These are phyloP conservation scores for Syngnathus scovelli DNA, from an alignment of 2,113 vertebrate genomes.

Conservation along the genomic window DNA sequence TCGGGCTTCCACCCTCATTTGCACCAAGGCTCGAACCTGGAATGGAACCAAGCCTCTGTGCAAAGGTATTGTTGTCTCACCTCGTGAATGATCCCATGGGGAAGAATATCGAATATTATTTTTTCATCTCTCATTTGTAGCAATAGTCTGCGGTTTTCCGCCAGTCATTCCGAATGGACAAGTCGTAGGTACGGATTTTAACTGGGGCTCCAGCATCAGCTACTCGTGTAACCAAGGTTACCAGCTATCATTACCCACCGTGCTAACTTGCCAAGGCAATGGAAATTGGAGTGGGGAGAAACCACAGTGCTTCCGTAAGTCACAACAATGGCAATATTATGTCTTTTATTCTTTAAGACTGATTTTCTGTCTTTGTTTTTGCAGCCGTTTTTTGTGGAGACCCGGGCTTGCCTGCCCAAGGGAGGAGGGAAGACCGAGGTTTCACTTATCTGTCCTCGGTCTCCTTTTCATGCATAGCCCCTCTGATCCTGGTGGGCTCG, in stretches of 20 bases:
- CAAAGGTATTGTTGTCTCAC: conserved; percentile 73
- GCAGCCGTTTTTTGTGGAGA: conserved; percentile 97
- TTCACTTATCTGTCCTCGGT: conserved; percentile 93
- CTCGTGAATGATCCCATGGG: neutral
- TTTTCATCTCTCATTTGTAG: conserved; percentile 50
- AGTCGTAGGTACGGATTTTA: conserved; percentile 86
- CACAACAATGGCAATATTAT: neutral
- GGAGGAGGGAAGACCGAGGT: conserved; percentile 85
- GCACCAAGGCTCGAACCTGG: conserved; percentile 96
- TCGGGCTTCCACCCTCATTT: conserved; percentile 80
- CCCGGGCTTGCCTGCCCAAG: conserved; percentile 83
- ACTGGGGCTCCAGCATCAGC: conserved; percentile 89
- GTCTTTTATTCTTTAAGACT: neutral
- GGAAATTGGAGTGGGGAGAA: conserved; percentile 92
- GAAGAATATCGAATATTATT: neutral
- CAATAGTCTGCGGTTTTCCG: conserved; percentile 82
- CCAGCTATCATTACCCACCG: conserved; percentile 88
- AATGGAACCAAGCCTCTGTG: conserved; percentile 89
- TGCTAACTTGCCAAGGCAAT: conserved; percentile 89
- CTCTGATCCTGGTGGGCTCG: conserved; percentile 88
- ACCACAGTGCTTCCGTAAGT: conserved; percentile 97
- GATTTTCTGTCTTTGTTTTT: conserved; percentile 10
- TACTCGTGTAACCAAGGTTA: conserved; percentile 92
- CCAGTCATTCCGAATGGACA: conserved; percentile 86
- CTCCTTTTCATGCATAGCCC: conserved; percentile 84